phyloP scores from a whole-genome alignment of 2,797 vertebrate genomes.

The Nothura maculosa region DNA sequence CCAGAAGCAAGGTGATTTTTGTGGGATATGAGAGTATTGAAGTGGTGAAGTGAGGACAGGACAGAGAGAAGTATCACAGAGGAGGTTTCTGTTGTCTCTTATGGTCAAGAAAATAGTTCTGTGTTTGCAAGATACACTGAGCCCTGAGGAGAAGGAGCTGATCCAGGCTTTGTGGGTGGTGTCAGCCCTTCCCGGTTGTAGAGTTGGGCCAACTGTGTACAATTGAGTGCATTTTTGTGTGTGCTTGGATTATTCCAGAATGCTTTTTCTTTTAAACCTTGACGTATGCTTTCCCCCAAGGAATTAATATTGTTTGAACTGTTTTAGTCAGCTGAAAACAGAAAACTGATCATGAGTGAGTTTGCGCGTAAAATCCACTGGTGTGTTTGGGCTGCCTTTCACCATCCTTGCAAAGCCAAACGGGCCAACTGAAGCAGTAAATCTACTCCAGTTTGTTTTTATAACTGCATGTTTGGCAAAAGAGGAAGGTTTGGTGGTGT shows the following conservation, averaged over 20 bases:
- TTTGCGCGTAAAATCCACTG: neutral
- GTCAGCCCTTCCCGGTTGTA: neutral
- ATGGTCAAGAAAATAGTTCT: neutral
- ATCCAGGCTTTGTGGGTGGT: conserved; percentile 26
- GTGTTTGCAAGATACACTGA: conserved; percentile 4
- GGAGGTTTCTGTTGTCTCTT: conserved; percentile 14
- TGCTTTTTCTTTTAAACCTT: neutral
- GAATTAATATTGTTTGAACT: neutral
- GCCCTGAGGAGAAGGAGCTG: neutral
- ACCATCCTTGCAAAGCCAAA: accelerated
- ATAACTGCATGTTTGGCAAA: neutral
- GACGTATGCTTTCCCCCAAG: neutral
- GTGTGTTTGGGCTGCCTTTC: accelerated
- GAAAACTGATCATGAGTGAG: accelerated
- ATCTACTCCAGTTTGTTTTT: accelerated
- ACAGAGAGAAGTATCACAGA: neutral
- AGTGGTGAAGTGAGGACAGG: neutral
- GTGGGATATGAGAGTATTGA: neutral
- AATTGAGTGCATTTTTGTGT: neutral
- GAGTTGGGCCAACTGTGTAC: neutral
- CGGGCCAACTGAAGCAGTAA: accelerated
- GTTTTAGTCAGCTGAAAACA: neutral
- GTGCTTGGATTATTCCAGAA: neutral
- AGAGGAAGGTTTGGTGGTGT: neutral
- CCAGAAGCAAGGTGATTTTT: neutral